Percentiles rank a stretch among this genome's conserved stretches.
These are phyloP conservation scores for Sphenopsis melanotis DNA, from an alignment of 2,797 vertebrate genomes.

Conservation along the genomic window DNA sequence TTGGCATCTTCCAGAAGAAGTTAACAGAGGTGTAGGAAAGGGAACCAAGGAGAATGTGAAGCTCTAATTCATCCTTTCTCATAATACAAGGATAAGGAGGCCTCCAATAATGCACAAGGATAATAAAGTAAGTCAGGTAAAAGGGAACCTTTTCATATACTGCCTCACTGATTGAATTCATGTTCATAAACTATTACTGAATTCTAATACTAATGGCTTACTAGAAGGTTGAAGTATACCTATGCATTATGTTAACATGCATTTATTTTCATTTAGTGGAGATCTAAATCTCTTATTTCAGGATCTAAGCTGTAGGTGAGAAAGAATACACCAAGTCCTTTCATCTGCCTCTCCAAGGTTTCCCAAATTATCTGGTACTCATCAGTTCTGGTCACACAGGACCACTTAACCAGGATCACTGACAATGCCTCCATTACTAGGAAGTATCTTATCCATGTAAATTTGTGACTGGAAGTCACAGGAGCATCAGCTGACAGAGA, in stretches of 20 bases:
- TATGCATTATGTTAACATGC: not conserved
- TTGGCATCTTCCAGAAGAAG: not conserved
- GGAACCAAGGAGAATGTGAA: not conserved
- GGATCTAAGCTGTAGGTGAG: not conserved
- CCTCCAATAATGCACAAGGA: not conserved
- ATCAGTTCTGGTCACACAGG: not conserved
- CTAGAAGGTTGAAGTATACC: not conserved
- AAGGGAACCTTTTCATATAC: not conserved
- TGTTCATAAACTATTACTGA: not conserved
- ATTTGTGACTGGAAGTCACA: not conserved
- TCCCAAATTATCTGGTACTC: not conserved
- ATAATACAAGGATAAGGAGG: not conserved
- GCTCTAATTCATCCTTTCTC: not conserved
- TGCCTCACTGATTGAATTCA: not conserved
- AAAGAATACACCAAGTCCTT: not conserved
- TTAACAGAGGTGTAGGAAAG: not conserved
- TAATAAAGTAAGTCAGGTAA: not conserved
- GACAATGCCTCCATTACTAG: conserved; percentile 10
- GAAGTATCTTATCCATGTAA: not conserved
- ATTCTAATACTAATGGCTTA: not conserved
- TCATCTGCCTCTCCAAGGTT: not conserved
- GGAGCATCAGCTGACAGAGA: not conserved
- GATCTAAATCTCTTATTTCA: not conserved
- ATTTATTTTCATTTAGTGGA: not conserved
- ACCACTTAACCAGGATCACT: not conserved